Base-by-base conservation (phyloP, 2,797 vertebrate species). In the Myiothlypis chrysogaster region DNA sequence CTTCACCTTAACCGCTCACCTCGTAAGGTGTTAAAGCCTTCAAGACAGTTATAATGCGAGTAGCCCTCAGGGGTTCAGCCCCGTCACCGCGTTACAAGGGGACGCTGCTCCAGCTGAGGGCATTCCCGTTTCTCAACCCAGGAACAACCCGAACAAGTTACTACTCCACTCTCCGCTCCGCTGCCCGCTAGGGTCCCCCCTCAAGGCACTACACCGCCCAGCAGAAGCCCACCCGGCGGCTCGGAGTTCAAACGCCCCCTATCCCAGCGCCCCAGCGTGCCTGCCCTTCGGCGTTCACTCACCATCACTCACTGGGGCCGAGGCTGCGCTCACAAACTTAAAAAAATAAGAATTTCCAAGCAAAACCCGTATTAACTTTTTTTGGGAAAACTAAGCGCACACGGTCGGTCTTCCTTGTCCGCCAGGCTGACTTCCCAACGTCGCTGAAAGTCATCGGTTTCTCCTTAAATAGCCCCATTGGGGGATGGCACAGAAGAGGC, bases 351-450 rank as follows among this genome's bases (percentile, higher is more conserved):
- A 21, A 10, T 16, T 64, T 75, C 23, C 28, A 37, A 76, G 27
- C 20, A 55, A 77, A 92, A 39, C 9, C 5, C 23, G 3, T 4
- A 35, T 2, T 1, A 73, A 41, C 7, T 15, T 35, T 32, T 17
- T 37, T 37, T 34, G 0, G 10, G 28, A 44, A 61, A 63, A 20
- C 12, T 20, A 59, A 44, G 13, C 9, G 41, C 1, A 5, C 6
- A 12, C 7, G 5, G 8, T 0, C 2, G 0, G 0, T 0, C 12
- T 7, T 7, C 28, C 1, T 3, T 0, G 2, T 1, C 0, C 0
- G 2, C 5, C 2, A 22, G 9, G 6, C 0, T 0, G 1, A 28
- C 4, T 3, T 10, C 8, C 15, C 7, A 3, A 7, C 2, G 8
- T 14, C 21, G 6, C 37, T 10, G 17, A 32, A 15, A 3, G 0